Evolutionary conservation across 2,888 invertebrate genomes (phyloP).

Genomic region (Epirrhoe alternata): DNA sequence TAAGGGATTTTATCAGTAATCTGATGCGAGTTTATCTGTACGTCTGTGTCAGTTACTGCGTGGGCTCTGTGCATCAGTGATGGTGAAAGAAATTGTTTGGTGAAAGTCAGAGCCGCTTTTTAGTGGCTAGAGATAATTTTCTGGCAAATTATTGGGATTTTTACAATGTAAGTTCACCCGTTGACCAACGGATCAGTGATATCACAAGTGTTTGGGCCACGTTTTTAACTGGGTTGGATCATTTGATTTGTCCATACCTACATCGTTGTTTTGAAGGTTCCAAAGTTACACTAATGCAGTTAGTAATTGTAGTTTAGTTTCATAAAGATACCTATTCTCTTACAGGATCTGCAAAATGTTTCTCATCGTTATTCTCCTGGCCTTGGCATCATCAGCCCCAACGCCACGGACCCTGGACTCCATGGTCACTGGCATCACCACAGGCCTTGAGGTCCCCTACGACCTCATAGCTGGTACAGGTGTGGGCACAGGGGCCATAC

Average conservation of each 20-base stretch:
- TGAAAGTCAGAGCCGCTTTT: constrained; percentile 13
- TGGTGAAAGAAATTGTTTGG: constrained; percentile 24
- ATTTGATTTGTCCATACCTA: no score
- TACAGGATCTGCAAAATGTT: constrained; percentile 63
- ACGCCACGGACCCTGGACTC: constrained; percentile 51
- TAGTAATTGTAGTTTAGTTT: no score
- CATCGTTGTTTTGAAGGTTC: no score
- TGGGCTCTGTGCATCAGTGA: constrained; percentile 26
- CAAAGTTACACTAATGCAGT: no score
- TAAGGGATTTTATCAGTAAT: constrained; percentile 43
- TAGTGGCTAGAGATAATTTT: constrained; percentile 5
- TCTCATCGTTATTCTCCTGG: constrained; percentile 51
- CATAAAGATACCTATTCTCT: neutral
- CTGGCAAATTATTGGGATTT: neutral
- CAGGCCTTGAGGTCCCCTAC: constrained; percentile 71
- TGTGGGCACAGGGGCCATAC: constrained; percentile 66
- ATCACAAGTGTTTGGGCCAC: no score
- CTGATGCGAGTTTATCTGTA: constrained; percentile 49
- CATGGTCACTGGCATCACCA: constrained; percentile 68
- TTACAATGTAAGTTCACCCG: constrained; percentile 16
- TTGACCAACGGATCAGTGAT: no score
- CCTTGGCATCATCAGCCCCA: constrained; percentile 60
- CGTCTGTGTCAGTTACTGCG: constrained; percentile 32
- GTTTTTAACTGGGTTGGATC: no score
- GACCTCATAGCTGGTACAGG: constrained; percentile 67